phyloP scores from a whole-genome alignment of 2,797 vertebrate genomes.

The Diplodus puntazzo region DNA sequence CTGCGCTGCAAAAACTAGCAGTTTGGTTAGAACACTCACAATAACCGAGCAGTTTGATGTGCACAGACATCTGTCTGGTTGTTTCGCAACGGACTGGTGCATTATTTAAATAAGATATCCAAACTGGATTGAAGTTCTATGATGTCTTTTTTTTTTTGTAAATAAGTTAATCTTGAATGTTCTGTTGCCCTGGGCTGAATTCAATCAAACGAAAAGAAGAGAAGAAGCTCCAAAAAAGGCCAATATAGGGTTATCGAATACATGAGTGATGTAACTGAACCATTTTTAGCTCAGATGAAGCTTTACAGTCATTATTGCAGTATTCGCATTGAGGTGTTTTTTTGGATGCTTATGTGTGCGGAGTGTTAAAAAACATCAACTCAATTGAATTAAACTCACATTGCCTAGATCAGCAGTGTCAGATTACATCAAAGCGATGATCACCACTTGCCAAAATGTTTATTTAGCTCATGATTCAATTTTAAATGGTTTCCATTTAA shows the following conservation, averaged over 20 bases:
- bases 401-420: neutral
- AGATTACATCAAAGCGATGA: neutral
- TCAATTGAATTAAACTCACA: neutral
- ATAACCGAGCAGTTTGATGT: constrained; percentile 1
- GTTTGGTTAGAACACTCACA: constrained; percentile 1
- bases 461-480: neutral
- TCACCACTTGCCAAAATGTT: neutral
- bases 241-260: neutral
- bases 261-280: neutral
- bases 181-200: neutral
- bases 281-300: neutral
- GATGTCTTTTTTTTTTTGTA: neutral
- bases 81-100: constrained; percentile 2
- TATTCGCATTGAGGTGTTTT: constrained; percentile 5
- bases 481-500: neutral
- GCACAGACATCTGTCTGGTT: neutral
- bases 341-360: neutral
- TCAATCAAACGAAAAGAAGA: constrained; percentile 8
- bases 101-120: constrained; percentile 8
- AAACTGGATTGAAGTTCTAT: constrained; percentile 8
- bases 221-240: neutral
- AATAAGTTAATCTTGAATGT: neutral
- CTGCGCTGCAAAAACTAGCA: constrained; percentile 14
- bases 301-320: neutral
- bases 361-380: neutral